A percentile compares a stretch with the other conserved stretches of the same genome.
Evolutionary conservation across 2,113 vertebrate species (phyloP).

Genomic region (Hypanus sabinus): DNA sequence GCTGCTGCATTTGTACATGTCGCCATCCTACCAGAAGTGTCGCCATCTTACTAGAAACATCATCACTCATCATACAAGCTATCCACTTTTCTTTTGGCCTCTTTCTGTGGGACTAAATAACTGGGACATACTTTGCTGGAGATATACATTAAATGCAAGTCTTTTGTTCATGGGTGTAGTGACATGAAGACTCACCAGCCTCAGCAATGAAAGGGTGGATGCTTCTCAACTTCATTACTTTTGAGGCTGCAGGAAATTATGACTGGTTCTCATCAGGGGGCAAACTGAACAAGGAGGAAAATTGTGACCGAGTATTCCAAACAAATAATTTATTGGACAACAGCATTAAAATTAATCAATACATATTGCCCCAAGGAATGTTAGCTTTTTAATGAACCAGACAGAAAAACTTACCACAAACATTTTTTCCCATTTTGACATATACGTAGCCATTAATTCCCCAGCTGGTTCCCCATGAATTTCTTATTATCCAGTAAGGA

Average conservation of each 20-base stretch:
- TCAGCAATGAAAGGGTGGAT: too few species aligned
- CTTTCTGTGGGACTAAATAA: too few species aligned
- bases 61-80: not conserved
- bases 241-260: not conserved
- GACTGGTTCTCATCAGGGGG: not conserved
- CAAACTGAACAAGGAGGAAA: not conserved
- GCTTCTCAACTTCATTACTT: too few species aligned
- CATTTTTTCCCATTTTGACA: constrained; percentile 73
- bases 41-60: too few species aligned
- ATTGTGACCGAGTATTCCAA: not conserved
- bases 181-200: not conserved
- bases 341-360: not conserved
- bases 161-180: not conserved
- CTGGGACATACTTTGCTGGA: not conserved
- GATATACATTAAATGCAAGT: not conserved
- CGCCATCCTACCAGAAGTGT: too few species aligned
- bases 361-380: not conserved
- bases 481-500: constrained; percentile 85
- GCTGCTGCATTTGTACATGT: too few species aligned
- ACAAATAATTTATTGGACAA: not conserved
- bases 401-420: constrained; percentile 70
- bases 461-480: constrained; percentile 79
- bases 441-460: constrained; percentile 76
- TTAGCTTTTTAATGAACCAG: not conserved
- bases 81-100: not conserved